Base-by-base conservation (phyloP, 2,797 vertebrate genomes). In the Galago senegalensis region DNA sequence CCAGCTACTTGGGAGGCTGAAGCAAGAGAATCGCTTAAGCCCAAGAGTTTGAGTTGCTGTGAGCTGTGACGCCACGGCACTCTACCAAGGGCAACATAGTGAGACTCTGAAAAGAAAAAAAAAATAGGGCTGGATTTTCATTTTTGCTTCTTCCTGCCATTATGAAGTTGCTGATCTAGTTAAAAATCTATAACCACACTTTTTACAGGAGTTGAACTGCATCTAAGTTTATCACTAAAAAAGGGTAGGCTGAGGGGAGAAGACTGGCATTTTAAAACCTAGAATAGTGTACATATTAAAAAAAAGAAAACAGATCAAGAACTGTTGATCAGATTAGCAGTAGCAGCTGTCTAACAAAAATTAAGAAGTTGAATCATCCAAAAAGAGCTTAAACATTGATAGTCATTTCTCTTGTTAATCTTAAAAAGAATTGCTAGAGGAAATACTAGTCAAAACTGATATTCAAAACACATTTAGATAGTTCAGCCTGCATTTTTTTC, bases 381-480 rank as follows among this genome's bases (percentile, higher is more conserved):
- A 89, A 84, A 46, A 91, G 21, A 82, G 17, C 6, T 93, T 79
- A 77, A 91, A 93, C 21, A 87, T 16, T 9, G 34, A 60, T 65
- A 23, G 3, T 76, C 82, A 72, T 49, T 80, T 88, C 60, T 88
- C 27, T 79, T 81, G 6, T 81, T 95, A 87, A 56, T 89, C 60
- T 92, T 14, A 83, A 73, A 86, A 65, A 77, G 21, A 86, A 76
- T 13, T 93, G 77, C 49, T 86, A 60, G 43, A 76, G 70, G 73
- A 95, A 82, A 53, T 67, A 12, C 83, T n/a, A 85, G 18, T 95
- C 69, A 89, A 10, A 94, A 34, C 14, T 84, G 46, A 21, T 82
- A 29, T 83, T 89, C 21, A 95, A 10, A 91, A 46, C 82, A 40
- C 27, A 89, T 88, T 81, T 75, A 85, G 56, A 7, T 77, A 63